Evolutionary conservation across 92 coral and sea anemone genomes (phyloP).

Genomic region (Porites evermanni): DNA sequence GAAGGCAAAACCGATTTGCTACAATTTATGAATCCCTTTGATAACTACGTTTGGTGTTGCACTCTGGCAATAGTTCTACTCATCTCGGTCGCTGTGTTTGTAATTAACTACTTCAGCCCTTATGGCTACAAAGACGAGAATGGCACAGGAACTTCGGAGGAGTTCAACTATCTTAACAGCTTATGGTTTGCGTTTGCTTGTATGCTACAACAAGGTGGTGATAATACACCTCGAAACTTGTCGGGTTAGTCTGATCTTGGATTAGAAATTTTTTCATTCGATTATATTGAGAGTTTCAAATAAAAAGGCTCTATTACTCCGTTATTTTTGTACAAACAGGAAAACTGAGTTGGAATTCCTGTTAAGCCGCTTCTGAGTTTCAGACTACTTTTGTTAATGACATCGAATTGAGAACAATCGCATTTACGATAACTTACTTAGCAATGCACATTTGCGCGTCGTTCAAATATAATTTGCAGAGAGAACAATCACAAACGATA

Average conservation of each 20-base stretch:
- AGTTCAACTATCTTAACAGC: constrained; percentile 50
- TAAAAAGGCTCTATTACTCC: too few relatives aligned
- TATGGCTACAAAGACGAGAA: constrained; percentile 62
- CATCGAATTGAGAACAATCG: too few relatives aligned
- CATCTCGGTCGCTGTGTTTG: constrained; percentile 45
- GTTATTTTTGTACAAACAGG: too few relatives aligned
- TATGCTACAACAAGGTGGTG: constrained; percentile 78
- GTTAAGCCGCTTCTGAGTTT: too few relatives aligned
- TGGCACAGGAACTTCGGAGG: constrained; percentile 52
- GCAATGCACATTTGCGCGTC: too few relatives aligned
- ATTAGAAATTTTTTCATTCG: too few relatives aligned
- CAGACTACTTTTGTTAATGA: too few relatives aligned
- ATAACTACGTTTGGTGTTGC: constrained; percentile 59
- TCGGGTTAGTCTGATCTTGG: constrained; percentile 38
- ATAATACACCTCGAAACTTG: constrained; percentile 47
- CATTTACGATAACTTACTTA: too few relatives aligned
- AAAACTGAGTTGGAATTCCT: too few relatives aligned
- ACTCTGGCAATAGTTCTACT: constrained; percentile 33
- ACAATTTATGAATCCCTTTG: constrained; percentile 70
- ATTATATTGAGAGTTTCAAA: too few relatives aligned
- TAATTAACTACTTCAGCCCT: constrained; percentile 72
- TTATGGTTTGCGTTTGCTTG: constrained; percentile 73
- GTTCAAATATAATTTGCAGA: too few relatives aligned
- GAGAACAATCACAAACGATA: too few relatives aligned
- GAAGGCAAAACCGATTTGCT: constrained; percentile 33